phyloP scores from a whole-genome alignment of 2,113 vertebrate species.

The Ammodytes marinus region DNA sequence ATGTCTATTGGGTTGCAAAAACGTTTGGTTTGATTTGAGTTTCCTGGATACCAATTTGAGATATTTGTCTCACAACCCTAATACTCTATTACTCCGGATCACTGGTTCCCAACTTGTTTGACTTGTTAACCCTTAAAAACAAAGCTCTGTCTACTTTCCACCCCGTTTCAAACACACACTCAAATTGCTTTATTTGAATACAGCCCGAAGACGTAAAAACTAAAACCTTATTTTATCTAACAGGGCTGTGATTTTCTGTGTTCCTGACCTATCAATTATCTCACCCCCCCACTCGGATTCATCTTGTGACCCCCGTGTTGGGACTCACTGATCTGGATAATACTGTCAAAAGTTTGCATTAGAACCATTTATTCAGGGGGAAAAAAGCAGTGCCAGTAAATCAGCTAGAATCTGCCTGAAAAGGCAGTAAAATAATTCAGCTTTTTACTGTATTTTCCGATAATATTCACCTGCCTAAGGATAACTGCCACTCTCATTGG shows the following conservation, averaged over 20 bases:
- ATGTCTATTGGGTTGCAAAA: background rate
- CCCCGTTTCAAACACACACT: background rate
- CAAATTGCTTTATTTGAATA: background rate
- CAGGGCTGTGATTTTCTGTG: background rate
- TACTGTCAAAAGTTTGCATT: conserved; percentile 22
- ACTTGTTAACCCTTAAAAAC: background rate
- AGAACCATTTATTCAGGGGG: background rate
- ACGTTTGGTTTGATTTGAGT: conserved; percentile 3
- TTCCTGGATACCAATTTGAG: background rate
- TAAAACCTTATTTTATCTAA: background rate
- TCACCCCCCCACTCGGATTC: background rate
- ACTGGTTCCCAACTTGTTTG: background rate
- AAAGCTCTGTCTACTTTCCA: background rate
- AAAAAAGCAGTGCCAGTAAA: conserved; percentile 3
- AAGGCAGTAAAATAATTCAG: conserved; percentile 32
- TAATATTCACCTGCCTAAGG: conserved; percentile 23
- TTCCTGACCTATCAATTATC: background rate
- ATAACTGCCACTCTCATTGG: conserved; percentile 16
- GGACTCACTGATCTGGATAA: background rate
- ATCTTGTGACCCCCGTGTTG: background rate
- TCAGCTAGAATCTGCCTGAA: conserved; percentile 15
- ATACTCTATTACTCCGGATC: background rate
- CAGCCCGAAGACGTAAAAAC: background rate
- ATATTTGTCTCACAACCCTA: background rate
- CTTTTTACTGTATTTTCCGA: conserved; percentile 5